Percentiles rank a stretch among this genome's conserved stretches.
Evolutionary conservation across 1,140 invertebrate genomes (phyloP).

Genomic region (Carposina sasakii): DNA sequence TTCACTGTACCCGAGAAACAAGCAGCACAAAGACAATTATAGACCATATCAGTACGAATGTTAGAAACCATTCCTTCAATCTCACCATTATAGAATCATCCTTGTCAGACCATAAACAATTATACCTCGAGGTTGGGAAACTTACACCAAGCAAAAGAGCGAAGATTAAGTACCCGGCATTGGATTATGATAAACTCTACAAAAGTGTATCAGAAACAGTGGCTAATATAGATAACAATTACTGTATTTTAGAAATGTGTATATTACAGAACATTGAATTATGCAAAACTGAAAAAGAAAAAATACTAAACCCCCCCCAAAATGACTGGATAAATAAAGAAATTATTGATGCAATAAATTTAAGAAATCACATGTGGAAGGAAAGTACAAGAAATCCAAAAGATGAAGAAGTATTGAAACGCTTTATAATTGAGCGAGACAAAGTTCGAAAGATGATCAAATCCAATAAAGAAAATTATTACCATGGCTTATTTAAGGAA

Average conservation of each 20-base stretch:
- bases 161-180: neutral
- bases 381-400: neutral
- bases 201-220: neutral
- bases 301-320: slow-evolving; percentile 15
- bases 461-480: neutral
- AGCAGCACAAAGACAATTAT: neutral
- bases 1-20: slow-evolving; percentile 6
- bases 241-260: neutral
- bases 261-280: neutral
- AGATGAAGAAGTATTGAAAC: neutral
- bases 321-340: slow-evolving; percentile 23
- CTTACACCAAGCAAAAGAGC: neutral
- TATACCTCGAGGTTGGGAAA: slow-evolving; percentile 3
- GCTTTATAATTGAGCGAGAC: neutral
- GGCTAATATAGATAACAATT: neutral
- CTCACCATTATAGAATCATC: slow-evolving; percentile 1
- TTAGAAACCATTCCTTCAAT: neutral
- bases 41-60: slow-evolving; percentile 1
- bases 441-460: neutral
- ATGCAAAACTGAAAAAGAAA: slow-evolving; percentile 10
- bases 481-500: neutral
- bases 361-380: slow-evolving; percentile 10
- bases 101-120: slow-evolving; percentile 7
- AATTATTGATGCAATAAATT: slow-evolving; percentile 13
- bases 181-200: neutral